Evolutionary conservation across 2,888 invertebrate genomes (phyloP).

Genomic region (Nysson spinosus): DNA sequence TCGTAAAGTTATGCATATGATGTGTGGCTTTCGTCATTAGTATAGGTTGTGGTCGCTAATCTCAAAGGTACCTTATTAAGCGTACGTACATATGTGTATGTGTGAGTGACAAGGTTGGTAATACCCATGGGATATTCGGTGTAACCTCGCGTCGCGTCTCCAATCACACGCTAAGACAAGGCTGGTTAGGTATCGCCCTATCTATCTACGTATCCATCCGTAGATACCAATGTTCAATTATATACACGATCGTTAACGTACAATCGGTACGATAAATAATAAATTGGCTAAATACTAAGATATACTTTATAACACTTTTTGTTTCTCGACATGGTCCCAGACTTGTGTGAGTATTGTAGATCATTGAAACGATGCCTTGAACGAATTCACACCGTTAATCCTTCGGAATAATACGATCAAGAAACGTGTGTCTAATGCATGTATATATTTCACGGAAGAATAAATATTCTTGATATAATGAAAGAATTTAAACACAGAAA

Average conservation of each 20-base stretch:
- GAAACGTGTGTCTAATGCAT: no score
- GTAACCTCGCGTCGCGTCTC: conserved; percentile 16
- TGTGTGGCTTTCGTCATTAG: conserved; percentile 12
- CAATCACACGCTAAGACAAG: conserved; percentile 25
- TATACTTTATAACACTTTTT: conserved; percentile 12
- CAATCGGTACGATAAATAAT: conserved; percentile 3
- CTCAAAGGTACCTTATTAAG: conserved; percentile 29
- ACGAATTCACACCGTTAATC: no score
- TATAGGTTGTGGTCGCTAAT: conserved; percentile 16
- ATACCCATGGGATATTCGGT: conserved; percentile 24
- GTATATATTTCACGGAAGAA: no score
- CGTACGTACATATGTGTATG: no score
- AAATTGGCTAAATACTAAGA: conserved; percentile 1
- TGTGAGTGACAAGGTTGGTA: conserved; percentile 23
- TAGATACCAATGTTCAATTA: no score
- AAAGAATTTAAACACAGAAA: no score
- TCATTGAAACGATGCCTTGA: conserved; percentile 4
- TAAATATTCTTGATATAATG: no score
- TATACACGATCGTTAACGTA: background rate
- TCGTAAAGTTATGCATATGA: conserved; percentile 6
- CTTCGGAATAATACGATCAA: no score
- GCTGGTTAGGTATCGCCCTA: conserved; percentile 1
- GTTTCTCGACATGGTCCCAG: conserved; percentile 40
- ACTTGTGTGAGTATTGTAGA: conserved; percentile 28
- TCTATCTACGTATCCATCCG: background rate